Base-by-base conservation (phyloP, 1,140 invertebrate species). In the Trigoniulus corallinus region DNA sequence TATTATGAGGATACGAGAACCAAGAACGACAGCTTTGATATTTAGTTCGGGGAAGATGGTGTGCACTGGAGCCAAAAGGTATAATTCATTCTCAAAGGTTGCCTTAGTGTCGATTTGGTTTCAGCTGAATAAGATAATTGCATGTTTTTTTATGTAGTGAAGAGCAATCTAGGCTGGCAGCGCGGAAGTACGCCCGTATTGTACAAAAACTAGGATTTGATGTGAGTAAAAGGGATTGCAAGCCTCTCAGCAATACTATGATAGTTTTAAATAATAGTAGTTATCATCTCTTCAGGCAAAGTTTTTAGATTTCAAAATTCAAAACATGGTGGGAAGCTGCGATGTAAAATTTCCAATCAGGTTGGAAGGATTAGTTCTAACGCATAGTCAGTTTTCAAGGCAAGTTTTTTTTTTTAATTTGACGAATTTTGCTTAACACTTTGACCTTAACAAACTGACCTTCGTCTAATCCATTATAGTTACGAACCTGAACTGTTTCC, bases 21-120 rank as follows among this genome's bases (percentile, higher is more conserved):
- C 96, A 0, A 72, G 96, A 57, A 99, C 96, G 1, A 99, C 96
- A 22, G 96, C 96, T 13, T 69, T 99, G 12, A 99, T 99, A 57
- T 99, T 99, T 64, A 95, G 91, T 61, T 98, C 94, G 39, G 96
- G 96, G 0, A 99, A 99, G 78, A 98, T 99, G 95, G 96, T 99
- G 0, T 99, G 96, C 66, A 99, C 96, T 1, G 96, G 96, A 20
- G 96, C 96, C 0, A 99, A 98, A 73, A 98, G 70, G 63, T 71
- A 59, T 37, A 44, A 15, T 1, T 49, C 7, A 12, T 48, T 26
- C 22, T 47, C 10, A 47, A 47, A 24, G 20, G 10, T 47, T 24
- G 3, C 22, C 20, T 24, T 4, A 40, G 37, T 51, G n/a, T 43
- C 23, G 27, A 23, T 41, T 13, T n/a, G n/a, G n/a, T 53, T 24